Conservation (phyloP, 2,797 vertebrate genomes). For the Pseudochirops corinnae region DNA sequence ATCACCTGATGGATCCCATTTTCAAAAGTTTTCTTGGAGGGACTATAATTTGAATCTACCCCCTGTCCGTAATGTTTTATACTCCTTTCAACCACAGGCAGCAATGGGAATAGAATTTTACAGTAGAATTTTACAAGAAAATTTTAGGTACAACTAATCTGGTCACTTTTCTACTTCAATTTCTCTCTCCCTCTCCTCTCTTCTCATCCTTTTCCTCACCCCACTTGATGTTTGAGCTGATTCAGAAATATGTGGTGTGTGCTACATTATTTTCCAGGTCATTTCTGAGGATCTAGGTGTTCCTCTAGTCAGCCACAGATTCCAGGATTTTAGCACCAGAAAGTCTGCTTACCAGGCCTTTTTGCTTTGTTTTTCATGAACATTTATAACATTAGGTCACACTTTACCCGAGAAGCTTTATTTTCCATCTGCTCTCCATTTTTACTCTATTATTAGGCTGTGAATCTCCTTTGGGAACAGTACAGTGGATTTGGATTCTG, state of each 20-base stretch:
- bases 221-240: neutral
- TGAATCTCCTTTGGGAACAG: neutral
- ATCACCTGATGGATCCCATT: neutral
- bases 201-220: neutral
- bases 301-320: neutral
- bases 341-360: slow-evolving; percentile 24
- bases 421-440: slow-evolving; percentile 74
- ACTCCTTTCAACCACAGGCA: neutral
- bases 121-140: no score
- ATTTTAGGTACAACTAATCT: neutral
- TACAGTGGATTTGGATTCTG: slow-evolving; percentile 44
- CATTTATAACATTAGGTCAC: slow-evolving; percentile 69
- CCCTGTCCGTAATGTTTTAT: neutral
- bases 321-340: neutral
- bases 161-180: neutral
- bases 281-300: slow-evolving; percentile 17
- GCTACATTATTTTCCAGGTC: neutral
- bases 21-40: neutral
- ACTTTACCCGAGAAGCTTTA: slow-evolving; percentile 34
- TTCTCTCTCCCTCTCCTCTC: neutral
- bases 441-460: slow-evolving; percentile 72
- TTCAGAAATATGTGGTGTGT: neutral
- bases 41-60: neutral
- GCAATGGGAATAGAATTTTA: neutral
- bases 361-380: slow-evolving; percentile 54